Evolutionary conservation across 2,113 vertebrate genomes (phyloP).

Genomic region (Ameiurus melas): DNA sequence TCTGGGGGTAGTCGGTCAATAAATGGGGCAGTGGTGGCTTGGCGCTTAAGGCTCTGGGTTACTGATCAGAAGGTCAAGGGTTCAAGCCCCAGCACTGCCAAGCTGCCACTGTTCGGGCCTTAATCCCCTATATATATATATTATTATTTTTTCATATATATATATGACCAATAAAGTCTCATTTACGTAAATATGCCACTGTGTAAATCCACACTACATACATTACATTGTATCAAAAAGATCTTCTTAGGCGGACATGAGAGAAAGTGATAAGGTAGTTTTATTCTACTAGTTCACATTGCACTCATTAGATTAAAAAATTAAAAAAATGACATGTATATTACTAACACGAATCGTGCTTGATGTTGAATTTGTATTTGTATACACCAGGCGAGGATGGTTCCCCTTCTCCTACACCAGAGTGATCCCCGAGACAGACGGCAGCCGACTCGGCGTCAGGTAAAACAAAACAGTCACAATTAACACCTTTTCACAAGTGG

Average conservation of each 20-base stretch:
- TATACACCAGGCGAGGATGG: constrained; percentile 87
- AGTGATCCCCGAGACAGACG: constrained; percentile 76
- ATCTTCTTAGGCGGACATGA: neutral
- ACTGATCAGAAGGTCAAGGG: too few relatives aligned
- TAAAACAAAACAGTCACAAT: constrained; percentile 67
- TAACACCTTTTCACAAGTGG: neutral
- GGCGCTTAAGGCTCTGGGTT: too few relatives aligned
- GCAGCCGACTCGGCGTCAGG: constrained; percentile 77
- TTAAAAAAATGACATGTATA: neutral
- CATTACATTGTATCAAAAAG: neutral
- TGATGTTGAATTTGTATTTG: constrained; percentile 19
- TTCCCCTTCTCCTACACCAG: constrained; percentile 98
- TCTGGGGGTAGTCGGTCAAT: too few relatives aligned
- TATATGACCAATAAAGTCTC: too few relatives aligned
- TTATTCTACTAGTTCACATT: neutral
- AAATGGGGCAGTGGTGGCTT: neutral
- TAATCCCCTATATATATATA: too few relatives aligned
- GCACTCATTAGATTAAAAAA: too few relatives aligned
- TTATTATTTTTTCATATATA: too few relatives aligned
- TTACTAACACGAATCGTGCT: neutral
- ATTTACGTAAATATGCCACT: neutral
- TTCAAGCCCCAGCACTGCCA: too few relatives aligned
- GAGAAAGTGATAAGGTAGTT: neutral
- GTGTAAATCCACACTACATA: neutral
- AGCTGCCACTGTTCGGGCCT: too few relatives aligned